Percentiles rank a stretch among this genome's conserved stretches.
phyloP scores from a whole-genome alignment of 2,797 vertebrate species.

The Alosa sapidissima region DNA sequence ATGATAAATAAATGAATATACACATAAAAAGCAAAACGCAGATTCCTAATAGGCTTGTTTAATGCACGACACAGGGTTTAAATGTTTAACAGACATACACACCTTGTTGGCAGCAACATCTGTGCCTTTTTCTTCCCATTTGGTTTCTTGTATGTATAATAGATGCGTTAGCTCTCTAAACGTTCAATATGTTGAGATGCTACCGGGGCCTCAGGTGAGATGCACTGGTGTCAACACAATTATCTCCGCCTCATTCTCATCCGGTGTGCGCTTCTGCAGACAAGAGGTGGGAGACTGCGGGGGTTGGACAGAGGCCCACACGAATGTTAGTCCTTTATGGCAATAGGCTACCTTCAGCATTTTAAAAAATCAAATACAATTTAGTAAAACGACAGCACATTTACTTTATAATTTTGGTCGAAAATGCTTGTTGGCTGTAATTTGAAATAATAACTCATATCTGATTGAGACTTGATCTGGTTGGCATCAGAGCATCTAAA shows the following conservation, averaged over 20 bases:
- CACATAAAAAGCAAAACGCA: not conserved
- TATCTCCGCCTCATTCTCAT: slow-evolving; percentile 47
- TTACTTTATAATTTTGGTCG: not conserved
- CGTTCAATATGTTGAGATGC: slow-evolving; percentile 49
- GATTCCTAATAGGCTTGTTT: not conserved
- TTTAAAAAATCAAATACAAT: not conserved
- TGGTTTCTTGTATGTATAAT: slow-evolving; percentile 55
- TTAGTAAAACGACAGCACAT: not conserved
- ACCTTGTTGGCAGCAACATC: slow-evolving; percentile 56
- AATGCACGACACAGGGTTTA: slow-evolving; percentile 2
- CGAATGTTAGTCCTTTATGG: not conserved
- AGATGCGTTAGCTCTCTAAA: slow-evolving; percentile 55
- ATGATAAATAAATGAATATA: not conserved
- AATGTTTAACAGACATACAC: slow-evolving; percentile 24
- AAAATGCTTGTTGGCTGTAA: not conserved
- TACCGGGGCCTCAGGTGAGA: slow-evolving; percentile 53
- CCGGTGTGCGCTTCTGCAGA: slow-evolving; percentile 18
- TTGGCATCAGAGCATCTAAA: not conserved
- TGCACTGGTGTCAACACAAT: slow-evolving; percentile 48
- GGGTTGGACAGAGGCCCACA: slow-evolving; percentile 20
- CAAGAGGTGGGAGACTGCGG: not conserved
- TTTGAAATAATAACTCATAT: not conserved
- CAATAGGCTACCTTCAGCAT: not conserved
- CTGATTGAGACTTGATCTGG: not conserved
- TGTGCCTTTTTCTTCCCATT: slow-evolving; percentile 37